Evolutionary conservation across 2,113 vertebrate genomes (phyloP), one percentile per base, ranked within the genome.

Genomic region (Vulpes vulpes): DNA sequence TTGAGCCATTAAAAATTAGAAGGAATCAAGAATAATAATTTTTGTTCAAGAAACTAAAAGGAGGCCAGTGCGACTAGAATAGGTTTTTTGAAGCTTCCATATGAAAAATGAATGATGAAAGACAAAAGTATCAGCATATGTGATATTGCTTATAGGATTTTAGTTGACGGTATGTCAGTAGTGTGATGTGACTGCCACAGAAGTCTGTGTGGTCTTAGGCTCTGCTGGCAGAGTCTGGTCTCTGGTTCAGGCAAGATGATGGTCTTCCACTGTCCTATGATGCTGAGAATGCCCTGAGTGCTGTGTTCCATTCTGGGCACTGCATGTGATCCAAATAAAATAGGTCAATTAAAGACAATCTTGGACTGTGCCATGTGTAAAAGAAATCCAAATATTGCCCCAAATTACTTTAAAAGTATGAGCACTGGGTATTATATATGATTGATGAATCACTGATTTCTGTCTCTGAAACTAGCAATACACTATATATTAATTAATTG

Each of bases 151-250:
- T 2, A 4, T 9, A 69, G 64, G 83, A 10, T 55, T 69, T 87
- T 69, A 65, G 51, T 8, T n/a, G 64, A 35, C 1, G 22, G 10
- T 23, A 27, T 35, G 64, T 35, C 64, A 17, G 22, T 17, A 19
- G 64, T 8, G 22, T 35, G 32, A n/a, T 0, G 2, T 25, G 64
- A 25, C 8, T 25, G 32, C 32, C 49, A 53, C 84, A 35, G 8
- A 1, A 25, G 32, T 35, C 14, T 3, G 20, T 4, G 0, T 8
- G 10, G 32, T 27, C 49, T 25, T 27, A 3, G 22, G 15, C 64
- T 35, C 20, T 2, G 8, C 14, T 15, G 20, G 49, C 20, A 4
- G 11, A 32, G 69, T 60, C 69, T 51, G 87, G 35, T 49, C 27
- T n/a, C 69, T 32, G 38, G 53, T n/a, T 59, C 8, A 11, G 71